Conservation (phyloP, 1,140 invertebrate genomes). For the Drosophila micromelanica region DNA sequence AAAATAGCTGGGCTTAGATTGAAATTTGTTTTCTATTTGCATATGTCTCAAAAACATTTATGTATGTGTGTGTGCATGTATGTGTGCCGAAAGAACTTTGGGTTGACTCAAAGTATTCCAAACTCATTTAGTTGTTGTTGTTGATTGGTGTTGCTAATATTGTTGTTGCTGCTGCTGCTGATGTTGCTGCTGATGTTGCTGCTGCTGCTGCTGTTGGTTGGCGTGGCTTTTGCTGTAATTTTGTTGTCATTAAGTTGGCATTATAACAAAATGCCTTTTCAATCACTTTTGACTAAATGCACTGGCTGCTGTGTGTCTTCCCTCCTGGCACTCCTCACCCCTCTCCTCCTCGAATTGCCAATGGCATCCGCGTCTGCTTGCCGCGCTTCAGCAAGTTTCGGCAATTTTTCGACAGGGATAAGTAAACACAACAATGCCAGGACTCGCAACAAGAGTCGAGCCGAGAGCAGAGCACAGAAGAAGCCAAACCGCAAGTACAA, state of each 20-base stretch:
- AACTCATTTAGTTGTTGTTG: constrained; percentile 50
- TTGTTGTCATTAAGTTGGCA: constrained; percentile 83
- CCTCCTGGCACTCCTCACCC: neutral
- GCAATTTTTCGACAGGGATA: constrained; percentile 78
- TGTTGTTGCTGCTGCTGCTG: constrained; percentile 4
- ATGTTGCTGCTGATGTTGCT: constrained; percentile 5
- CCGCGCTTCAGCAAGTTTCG: constrained; percentile 63
- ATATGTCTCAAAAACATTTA: constrained; percentile 4
- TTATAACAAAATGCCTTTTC: constrained; percentile 83
- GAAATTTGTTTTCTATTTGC: constrained; percentile 17
- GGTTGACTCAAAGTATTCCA: constrained; percentile 52
- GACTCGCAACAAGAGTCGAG: constrained; percentile 10
- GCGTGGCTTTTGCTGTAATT: constrained; percentile 78
- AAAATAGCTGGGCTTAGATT: constrained; percentile 17
- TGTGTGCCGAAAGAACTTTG: constrained; percentile 32
- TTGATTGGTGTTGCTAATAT: constrained; percentile 24
- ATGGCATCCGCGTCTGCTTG: constrained; percentile 26
- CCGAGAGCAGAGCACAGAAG: constrained; percentile 32
- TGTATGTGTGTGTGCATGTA: neutral
- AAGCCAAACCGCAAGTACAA: constrained; percentile 54
- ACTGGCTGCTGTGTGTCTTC: constrained; percentile 43
- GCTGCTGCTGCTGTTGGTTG: constrained; percentile 28
- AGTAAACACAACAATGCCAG: constrained; percentile 74
- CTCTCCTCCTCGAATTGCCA: neutral
- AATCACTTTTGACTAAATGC: constrained; percentile 83